Base-by-base conservation (phyloP, 2,888 invertebrate species). In the Aphidoletes aphidimyza region DNA sequence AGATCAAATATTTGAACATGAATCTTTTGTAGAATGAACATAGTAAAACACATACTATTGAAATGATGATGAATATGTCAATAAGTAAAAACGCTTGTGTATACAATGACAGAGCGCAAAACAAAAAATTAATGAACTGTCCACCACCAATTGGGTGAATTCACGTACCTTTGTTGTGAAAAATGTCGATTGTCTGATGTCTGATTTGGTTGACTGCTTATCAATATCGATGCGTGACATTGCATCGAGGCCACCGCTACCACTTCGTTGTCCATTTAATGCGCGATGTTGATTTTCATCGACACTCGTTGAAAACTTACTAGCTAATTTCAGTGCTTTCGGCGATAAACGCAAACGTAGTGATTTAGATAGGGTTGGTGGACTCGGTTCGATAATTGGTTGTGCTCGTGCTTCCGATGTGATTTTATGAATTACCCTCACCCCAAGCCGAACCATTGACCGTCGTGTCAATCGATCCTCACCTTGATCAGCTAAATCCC, bases 391-490 rank as follows among this genome's bases (percentile, higher is more conserved):
- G 22, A 59, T 83, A 11, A 39, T 37, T 83, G 49, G 37, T 17
- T 85, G 83, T 37, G 39, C 54, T 84, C 30, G 36, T 47, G 42
- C 78, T 84, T 87, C 87, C 26, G 86, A 85, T 59, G 87, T 86
- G 84, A 87, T 86, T 86, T 87, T 93, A 87, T 95, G 95, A 19
- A 95, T 92, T 84, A 96, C 94, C 11, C 95, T 91, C 86, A 96
- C 94, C 83, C 95, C 95, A 94, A 96, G 95, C 83, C 94, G 92
- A 36, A 96, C 95, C 11, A 93, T 93, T 86, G 93, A 93, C 85
- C 94, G 92, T 45, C 94, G 92, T 54, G 94, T 94, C 22, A 94
- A 91, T 89, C 95, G 95, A 88, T 95, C 95, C 87, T 96, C 95
- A 0, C 93, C 92, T 86, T 93, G 91, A 86, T 95, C 95, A 45